phyloP scores from a whole-genome alignment of 2,797 vertebrate species.

The Myripristis murdjan region DNA sequence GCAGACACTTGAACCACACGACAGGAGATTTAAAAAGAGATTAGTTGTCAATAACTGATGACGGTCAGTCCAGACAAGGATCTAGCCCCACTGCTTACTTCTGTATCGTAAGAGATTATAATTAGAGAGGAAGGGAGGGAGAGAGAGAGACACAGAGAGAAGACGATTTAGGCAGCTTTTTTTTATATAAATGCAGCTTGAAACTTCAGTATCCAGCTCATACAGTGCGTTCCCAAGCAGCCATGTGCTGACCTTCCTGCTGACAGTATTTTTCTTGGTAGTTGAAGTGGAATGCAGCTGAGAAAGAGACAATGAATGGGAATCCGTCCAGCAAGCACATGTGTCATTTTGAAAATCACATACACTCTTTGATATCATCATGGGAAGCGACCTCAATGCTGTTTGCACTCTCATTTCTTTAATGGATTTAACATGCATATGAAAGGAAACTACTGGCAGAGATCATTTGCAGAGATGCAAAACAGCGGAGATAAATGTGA shows the following conservation, averaged over 20 bases:
- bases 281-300: conserved; percentile 38
- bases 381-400: conserved; percentile 25
- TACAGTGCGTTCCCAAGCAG: conserved; percentile 31
- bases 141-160: neutral
- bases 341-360: conserved; percentile 47
- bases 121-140: neutral
- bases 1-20: conserved; percentile 20
- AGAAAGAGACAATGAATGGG: conserved; percentile 58
- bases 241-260: conserved; percentile 53
- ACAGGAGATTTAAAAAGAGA: conserved; percentile 42
- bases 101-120: neutral
- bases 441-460: neutral
- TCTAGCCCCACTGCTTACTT: conserved; percentile 1
- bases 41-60: conserved; percentile 38
- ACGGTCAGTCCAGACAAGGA: conserved; percentile 33
- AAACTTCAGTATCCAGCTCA: conserved; percentile 23
- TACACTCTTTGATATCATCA: conserved; percentile 49
- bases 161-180: neutral
- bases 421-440: conserved; percentile 36
- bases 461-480: neutral
- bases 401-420: conserved; percentile 37
- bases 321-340: conserved; percentile 37
- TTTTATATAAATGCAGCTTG: conserved; percentile 22
- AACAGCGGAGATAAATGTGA: conserved; percentile 24
- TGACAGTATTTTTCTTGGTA: conserved; percentile 50